Evolutionary conservation across 2,113 vertebrate species (phyloP).

Genomic region (Stercorarius parasiticus): DNA sequence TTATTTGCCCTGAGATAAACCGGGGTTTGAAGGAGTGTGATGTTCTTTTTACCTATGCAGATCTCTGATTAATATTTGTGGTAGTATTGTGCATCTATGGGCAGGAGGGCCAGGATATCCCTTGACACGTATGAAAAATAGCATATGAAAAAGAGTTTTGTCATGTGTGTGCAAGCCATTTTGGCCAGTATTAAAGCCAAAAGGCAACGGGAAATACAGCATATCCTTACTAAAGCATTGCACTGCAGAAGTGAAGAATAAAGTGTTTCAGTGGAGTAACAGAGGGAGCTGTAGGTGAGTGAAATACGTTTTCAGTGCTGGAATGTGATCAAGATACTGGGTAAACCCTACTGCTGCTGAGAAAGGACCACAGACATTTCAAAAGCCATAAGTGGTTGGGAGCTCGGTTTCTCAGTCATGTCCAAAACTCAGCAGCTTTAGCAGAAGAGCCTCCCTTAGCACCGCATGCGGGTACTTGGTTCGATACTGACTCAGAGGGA

Average conservation of each 20-base stretch:
- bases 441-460: not conserved
- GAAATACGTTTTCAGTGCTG: not conserved
- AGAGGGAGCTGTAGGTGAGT: not conserved
- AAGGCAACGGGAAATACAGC: not conserved
- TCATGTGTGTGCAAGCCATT: not conserved
- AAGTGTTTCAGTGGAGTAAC: not conserved
- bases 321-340: not conserved
- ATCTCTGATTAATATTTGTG: not conserved
- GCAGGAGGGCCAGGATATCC: not conserved
- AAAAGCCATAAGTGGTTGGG: not conserved
- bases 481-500: slow-evolving; percentile 22
- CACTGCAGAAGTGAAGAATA: not conserved
- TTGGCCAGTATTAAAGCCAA: not conserved
- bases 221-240: not conserved
- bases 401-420: not conserved
- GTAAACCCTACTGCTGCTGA: not conserved
- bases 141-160: not conserved
- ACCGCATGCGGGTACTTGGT: not conserved
- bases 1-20: not conserved
- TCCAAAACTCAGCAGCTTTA: not conserved
- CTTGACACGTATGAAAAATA: not conserved
- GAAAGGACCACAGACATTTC: not conserved
- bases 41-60: not conserved
- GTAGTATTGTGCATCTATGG: not conserved
- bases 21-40: not conserved